phyloP scores from a whole-genome alignment of 2,113 vertebrate species.

The Pavo muticus region DNA sequence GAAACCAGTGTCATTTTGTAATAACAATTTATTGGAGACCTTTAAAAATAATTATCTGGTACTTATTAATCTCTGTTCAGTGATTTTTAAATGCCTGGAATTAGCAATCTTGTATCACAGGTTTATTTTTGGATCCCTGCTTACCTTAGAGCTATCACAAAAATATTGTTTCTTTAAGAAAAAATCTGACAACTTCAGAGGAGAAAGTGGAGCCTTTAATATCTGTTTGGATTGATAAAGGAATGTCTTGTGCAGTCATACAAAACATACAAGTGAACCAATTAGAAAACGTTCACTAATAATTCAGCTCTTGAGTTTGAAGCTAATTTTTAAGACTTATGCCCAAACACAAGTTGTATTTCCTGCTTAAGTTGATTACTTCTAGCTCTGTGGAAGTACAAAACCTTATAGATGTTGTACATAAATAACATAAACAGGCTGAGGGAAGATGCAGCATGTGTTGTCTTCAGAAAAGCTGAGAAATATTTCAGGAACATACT shows the following conservation, averaged over 20 bases:
- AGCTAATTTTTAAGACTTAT: neutral
- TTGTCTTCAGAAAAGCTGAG: neutral
- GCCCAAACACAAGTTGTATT: neutral
- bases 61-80: neutral
- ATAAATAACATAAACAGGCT: neutral
- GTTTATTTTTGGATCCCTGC: neutral
- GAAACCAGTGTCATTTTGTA: neutral
- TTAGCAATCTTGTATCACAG: neutral
- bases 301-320: neutral
- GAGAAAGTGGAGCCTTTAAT: neutral
- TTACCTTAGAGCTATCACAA: neutral
- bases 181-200: neutral
- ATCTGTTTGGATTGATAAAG: neutral
- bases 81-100: neutral
- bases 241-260: neutral
- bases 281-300: neutral
- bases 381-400: neutral
- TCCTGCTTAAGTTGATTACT: neutral
- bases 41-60: conserved; percentile 8
- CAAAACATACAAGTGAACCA: neutral
- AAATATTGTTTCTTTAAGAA: neutral
- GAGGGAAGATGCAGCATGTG: neutral
- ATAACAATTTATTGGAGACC: neutral
- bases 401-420: neutral
- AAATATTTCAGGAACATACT: neutral